A percentile compares a stretch with the other conserved stretches of the same genome.
phyloP scores from a whole-genome alignment of 2,888 invertebrate species.

The Hedychridium roseum region DNA sequence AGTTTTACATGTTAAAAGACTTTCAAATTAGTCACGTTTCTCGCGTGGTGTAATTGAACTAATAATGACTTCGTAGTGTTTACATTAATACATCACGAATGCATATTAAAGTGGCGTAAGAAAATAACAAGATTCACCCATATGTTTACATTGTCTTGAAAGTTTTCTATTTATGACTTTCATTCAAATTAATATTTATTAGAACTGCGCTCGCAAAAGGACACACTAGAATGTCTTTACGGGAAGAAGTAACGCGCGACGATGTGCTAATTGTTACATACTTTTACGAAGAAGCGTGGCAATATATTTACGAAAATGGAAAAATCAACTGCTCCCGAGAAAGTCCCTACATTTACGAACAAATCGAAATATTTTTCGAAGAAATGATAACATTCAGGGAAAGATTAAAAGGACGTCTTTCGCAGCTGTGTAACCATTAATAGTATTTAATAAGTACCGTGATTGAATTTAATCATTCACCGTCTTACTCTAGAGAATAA shows the following conservation, averaged over 20 bases:
- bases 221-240: conserved; percentile 47
- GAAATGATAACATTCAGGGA: conserved; percentile 19
- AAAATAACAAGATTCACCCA: no score
- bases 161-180: no score
- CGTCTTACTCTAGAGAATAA: no score
- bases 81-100: neutral
- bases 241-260: conserved; percentile 38
- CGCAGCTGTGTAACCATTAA: no score
- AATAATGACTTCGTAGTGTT: no score
- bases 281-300: conserved; percentile 41
- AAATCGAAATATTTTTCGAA: conserved; percentile 7
- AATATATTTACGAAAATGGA: conserved; percentile 16
- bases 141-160: no score
- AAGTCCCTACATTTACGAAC: conserved; percentile 6
- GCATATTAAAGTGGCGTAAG: neutral
- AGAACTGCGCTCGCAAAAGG: conserved; percentile 49
- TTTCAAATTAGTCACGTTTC: no score
- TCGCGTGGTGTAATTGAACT: no score
- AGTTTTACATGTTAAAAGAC: no score
- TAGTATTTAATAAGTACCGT: no score
- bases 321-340: no score
- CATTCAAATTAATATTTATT: conserved; percentile 5
- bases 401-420: conserved; percentile 18
- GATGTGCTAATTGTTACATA: conserved; percentile 48
- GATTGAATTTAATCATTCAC: no score